Conservation (phyloP, 2,888 invertebrate species). For the Tetanocera ferruginea region DNA sequence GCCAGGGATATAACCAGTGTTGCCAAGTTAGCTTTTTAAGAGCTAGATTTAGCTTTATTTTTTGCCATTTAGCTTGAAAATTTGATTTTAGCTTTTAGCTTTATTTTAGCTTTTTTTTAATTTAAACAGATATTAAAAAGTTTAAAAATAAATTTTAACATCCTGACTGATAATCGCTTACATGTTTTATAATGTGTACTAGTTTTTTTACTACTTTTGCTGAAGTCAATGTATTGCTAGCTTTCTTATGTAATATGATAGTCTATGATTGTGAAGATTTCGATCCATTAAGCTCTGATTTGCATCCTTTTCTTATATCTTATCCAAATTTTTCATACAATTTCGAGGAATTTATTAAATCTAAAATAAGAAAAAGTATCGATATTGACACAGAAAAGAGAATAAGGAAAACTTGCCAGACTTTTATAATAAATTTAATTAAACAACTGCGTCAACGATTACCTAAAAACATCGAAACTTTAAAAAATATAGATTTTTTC, state of each 20-base stretch:
- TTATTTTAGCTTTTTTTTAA: no score
- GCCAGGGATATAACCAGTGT: no score
- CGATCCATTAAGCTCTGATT: neutral
- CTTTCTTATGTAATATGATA: neutral
- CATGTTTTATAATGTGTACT: no score
- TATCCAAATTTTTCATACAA: slow-evolving; percentile 12
- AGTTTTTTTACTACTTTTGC: no score
- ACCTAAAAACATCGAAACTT: neutral
- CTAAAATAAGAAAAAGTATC: neutral
- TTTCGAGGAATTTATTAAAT: slow-evolving; percentile 21
- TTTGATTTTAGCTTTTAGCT: no score
- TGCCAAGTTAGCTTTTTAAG: no score
- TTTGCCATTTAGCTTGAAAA: no score
- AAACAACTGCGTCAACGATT: slow-evolving; percentile 16
- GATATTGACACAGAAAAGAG: neutral
- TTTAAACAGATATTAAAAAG: no score
- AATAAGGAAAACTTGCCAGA: neutral
- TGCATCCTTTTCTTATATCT: neutral
- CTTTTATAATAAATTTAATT: slow-evolving; percentile 12
- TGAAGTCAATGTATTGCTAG: no score
- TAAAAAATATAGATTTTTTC: neutral
- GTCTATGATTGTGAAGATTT: slow-evolving; percentile 2
- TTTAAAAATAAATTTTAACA: no score
- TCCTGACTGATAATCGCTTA: no score
- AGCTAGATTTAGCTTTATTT: no score